These are phyloP conservation scores for Siniperca scherzeri DNA, from an alignment of 2,797 vertebrate species.

Conservation along the genomic window DNA sequence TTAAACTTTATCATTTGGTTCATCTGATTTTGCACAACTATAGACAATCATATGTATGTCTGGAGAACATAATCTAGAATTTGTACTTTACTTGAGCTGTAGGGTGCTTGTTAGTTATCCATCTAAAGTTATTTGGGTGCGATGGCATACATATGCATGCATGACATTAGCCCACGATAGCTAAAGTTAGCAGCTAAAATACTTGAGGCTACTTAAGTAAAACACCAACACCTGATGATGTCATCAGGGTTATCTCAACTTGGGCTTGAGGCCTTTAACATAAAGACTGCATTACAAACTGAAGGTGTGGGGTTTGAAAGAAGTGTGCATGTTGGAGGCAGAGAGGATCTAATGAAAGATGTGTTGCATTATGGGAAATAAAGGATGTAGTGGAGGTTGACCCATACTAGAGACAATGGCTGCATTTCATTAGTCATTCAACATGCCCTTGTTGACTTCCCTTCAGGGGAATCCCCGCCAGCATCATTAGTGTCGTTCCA, in stretches of 20 bases:
- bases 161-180: neutral
- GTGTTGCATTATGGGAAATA: neutral
- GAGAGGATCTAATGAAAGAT: neutral
- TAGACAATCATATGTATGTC: neutral
- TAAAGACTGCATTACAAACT: too few relatives aligned
- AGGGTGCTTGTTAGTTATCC: neutral
- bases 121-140: neutral
- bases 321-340: neutral
- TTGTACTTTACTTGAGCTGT: neutral
- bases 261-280: too few relatives aligned
- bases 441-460: too few relatives aligned
- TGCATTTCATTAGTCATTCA: too few relatives aligned
- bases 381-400: neutral
- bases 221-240: neutral
- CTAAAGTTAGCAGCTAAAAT: neutral
- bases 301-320: neutral
- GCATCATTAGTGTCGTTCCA: too few relatives aligned
- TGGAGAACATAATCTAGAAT: neutral
- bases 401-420: neutral
- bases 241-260: too few relatives aligned
- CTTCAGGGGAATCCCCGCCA: too few relatives aligned
- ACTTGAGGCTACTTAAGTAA: neutral
- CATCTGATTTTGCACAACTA: neutral
- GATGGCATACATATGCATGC: neutral
- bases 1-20: neutral